Conservation (phyloP, 2,797 vertebrate genomes). For the Hipposideros larvatus region DNA sequence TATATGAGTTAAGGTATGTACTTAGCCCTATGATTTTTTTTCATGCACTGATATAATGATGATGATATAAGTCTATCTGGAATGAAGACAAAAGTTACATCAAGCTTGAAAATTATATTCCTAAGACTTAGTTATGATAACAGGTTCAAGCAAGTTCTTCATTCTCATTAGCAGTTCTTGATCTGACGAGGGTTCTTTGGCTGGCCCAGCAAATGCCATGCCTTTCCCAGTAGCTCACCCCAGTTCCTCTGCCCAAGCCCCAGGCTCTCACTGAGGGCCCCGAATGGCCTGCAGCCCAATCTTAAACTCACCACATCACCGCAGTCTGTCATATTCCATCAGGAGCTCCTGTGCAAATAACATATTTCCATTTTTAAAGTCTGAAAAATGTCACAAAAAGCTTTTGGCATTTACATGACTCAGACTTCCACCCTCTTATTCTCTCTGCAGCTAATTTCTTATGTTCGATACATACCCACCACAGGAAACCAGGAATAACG, state of each 20-base stretch:
- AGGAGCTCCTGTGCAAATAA: slow-evolving; percentile 88
- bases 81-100: slow-evolving; percentile 80
- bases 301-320: slow-evolving; percentile 76
- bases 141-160: slow-evolving; percentile 79
- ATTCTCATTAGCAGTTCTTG: slow-evolving; percentile 78
- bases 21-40: slow-evolving; percentile 71
- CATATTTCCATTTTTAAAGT: slow-evolving; percentile 90
- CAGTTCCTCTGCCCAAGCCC: slow-evolving; percentile 60
- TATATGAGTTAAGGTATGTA: slow-evolving; percentile 15
- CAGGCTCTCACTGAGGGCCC: slow-evolving; percentile 48
- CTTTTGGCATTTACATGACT: slow-evolving; percentile 89
- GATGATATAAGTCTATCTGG: slow-evolving; percentile 77
- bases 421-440: slow-evolving; percentile 88
- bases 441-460: slow-evolving; percentile 88
- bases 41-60: slow-evolving; percentile 68
- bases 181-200: slow-evolving; percentile 72
- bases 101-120: slow-evolving; percentile 80
- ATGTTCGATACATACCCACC: slow-evolving; percentile 85
- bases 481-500: slow-evolving; percentile 87
- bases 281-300: slow-evolving; percentile 80
- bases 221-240: slow-evolving; percentile 60
- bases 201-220: slow-evolving; percentile 63
- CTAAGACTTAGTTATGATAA: slow-evolving; percentile 69
- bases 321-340: slow-evolving; percentile 87
- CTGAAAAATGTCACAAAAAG: slow-evolving; percentile 90